Base-by-base conservation (phyloP, 2,888 invertebrate genomes). In the Geophilus truncorum region DNA sequence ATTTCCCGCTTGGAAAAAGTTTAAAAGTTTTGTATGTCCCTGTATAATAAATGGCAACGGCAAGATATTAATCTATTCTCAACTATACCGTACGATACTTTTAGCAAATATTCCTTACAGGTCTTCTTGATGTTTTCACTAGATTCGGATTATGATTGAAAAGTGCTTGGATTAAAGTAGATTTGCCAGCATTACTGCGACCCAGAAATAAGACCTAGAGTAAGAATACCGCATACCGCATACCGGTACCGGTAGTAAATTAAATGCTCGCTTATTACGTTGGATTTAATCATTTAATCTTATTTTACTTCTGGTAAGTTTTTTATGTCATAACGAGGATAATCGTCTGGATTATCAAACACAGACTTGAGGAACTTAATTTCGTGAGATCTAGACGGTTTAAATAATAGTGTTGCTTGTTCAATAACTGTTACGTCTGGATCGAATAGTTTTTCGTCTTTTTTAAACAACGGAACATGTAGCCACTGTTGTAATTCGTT, bases 121-220 rank as follows among this genome's bases (percentile, higher is more conserved):
- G 86, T 82, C 83, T 86, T 80, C 84, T 84, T 3, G 86, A 86
- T 10, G 83, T 82, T 21, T 79, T 70, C 21, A 84, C 82, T 80
- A 85, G 82, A 2, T 81, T 77, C 21, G 84, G 82, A 57, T 83
- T 83, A 36, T 84, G 82, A 18, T 81, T 79, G 81, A 86, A 84
- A 62, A 87, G 76, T n/a, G 84, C 82, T 45, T 83, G 83, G 23
- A 87, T 85, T 75, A 87, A 82, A 5, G 86, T 86, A 4, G 87
- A 86, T 81, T 87, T 87, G 5, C 87, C 87, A 75, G 86, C 86
- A 84, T 87, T 87, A 82, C 86, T 86, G 77, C 84, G 83, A 0
- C 87, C 87, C 80, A 86, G 83, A 82, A 86, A 86, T 9, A 85
- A 85, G 5, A 87, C 84, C 87, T 86, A n/a, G n/a, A n/a, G n/a